Percentiles rank a stretch among this genome's conserved stretches.
These are phyloP conservation scores for Anomalospiza imberbis DNA, from an alignment of 2,797 vertebrate genomes.

Conservation along the genomic window DNA sequence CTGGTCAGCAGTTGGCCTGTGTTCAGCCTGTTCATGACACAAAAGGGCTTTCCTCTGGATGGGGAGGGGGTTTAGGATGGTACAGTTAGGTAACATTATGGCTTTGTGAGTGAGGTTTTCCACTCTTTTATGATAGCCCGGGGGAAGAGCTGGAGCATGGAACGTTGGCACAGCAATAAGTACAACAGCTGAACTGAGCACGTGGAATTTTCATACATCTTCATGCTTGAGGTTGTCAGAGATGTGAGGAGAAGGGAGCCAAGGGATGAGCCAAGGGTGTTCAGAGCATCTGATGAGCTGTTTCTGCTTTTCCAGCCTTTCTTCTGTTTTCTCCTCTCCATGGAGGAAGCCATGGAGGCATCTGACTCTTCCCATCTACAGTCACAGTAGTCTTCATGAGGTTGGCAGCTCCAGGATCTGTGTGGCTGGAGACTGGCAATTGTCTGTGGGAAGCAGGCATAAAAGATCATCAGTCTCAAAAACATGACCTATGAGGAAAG, in stretches of 20 bases:
- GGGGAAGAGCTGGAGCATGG: not conserved
- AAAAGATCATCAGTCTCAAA: not conserved
- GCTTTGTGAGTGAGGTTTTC: not conserved
- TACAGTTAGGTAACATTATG: not conserved
- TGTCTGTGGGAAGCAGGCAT: not conserved
- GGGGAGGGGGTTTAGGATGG: not conserved
- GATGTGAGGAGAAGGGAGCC: not conserved
- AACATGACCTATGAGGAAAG: not conserved
- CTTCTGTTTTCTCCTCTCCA: not conserved
- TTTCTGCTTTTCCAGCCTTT: constrained; percentile 3
- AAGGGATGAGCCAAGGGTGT: not conserved
- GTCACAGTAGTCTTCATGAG: not conserved
- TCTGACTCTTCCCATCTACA: not conserved
- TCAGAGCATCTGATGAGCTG: not conserved
- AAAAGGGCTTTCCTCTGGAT: not conserved
- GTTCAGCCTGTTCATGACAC: not conserved
- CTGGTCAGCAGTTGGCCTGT: not conserved
- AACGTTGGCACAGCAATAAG: not conserved
- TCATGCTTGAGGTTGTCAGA: not conserved
- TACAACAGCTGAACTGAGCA: not conserved
- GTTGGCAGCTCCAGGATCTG: not conserved
- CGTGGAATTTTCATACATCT: not conserved
- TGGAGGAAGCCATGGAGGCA: not conserved
- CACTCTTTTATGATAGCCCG: not conserved
- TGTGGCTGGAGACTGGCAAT: not conserved